Percentiles rank a stretch among this genome's conserved stretches.
Conservation (phyloP, 1,140 invertebrate genomes). For the Bombus breviceps region DNA sequence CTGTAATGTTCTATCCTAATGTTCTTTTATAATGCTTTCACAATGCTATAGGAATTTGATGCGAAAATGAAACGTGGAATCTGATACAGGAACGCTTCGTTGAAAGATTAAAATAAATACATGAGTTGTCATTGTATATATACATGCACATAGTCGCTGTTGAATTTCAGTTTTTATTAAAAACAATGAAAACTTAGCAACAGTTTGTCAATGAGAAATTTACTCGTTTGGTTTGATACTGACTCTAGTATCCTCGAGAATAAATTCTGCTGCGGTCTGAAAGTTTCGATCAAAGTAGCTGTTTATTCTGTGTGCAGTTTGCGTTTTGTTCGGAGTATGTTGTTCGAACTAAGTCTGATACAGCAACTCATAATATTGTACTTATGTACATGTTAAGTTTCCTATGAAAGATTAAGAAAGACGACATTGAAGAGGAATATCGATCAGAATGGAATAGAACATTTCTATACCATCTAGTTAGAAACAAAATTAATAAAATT, state of each 20-base stretch:
- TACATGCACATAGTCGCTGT: too few relatives aligned
- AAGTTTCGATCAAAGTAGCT: neutral
- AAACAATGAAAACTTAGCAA: too few relatives aligned
- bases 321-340: neutral
- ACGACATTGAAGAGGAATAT: neutral
- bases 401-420: slow-evolving; percentile 48
- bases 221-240: neutral
- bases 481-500: neutral
- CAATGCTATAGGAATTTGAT: too few relatives aligned
- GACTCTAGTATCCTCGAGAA: neutral
- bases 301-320: neutral
- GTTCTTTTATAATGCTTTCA: too few relatives aligned
- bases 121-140: too few relatives aligned
- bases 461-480: neutral
- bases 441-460: neutral
- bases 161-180: too few relatives aligned
- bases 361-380: neutral
- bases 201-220: neutral
- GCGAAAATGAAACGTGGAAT: too few relatives aligned
- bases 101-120: too few relatives aligned
- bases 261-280: neutral
- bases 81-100: too few relatives aligned
- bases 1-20: too few relatives aligned
- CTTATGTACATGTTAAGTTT: neutral
- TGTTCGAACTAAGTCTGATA: neutral